Percentiles rank a stretch among this genome's conserved stretches.
These are phyloP conservation scores for Brenthis ino DNA, from an alignment of 2,888 invertebrate species.

Conservation along the genomic window DNA sequence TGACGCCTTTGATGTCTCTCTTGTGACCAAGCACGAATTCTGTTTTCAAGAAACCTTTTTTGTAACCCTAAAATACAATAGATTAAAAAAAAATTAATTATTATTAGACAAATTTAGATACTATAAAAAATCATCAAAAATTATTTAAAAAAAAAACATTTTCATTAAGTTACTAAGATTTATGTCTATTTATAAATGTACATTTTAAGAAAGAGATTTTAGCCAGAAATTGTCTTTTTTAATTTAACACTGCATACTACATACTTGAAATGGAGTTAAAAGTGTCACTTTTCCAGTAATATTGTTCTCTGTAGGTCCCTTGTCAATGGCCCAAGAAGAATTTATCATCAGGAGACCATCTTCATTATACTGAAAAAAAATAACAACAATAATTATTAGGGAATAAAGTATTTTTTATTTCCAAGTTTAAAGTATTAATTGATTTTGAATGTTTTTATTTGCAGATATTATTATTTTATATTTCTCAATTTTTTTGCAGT, in stretches of 20 bases:
- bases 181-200: no score
- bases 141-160: not conserved
- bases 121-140: no score
- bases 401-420: not conserved
- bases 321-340: constrained; percentile 86
- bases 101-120: no score
- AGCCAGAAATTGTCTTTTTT: no score
- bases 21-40: constrained; percentile 85
- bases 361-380: constrained; percentile 83
- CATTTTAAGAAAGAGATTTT: no score
- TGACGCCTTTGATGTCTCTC: constrained; percentile 85
- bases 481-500: no score
- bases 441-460: no score
- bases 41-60: constrained; percentile 85
- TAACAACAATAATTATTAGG: not conserved
- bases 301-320: constrained; percentile 81
- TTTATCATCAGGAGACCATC: constrained; percentile 86
- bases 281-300: constrained; percentile 85
- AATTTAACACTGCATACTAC: no score
- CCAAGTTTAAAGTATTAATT: no score
- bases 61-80: constrained; percentile 80
- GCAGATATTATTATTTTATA: no score
- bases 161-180: no score
- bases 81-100: not conserved
- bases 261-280: constrained; percentile 83